Evolutionary conservation across 2,888 invertebrate genomes (phyloP).

Genomic region (Agonopterix subpropinquella): DNA sequence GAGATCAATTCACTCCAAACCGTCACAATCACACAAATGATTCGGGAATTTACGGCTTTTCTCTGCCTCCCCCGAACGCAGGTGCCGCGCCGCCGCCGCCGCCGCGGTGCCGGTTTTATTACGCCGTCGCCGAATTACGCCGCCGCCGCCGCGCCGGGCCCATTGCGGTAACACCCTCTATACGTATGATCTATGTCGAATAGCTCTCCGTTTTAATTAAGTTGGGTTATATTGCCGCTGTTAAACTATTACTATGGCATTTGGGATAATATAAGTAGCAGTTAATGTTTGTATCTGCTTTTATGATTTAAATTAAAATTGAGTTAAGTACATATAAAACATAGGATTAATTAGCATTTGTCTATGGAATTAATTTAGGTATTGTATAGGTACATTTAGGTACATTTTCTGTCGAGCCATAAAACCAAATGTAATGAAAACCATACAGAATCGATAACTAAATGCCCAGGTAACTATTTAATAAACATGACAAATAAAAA

Average conservation of each 20-base stretch:
- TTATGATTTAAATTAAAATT: too few species aligned
- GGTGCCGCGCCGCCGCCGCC: slow-evolving; percentile 9
- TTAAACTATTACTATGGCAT: background rate
- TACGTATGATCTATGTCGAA: background rate
- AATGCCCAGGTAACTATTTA: too few species aligned
- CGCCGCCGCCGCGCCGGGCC: background rate
- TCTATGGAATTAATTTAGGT: too few species aligned
- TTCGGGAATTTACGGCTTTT: slow-evolving; percentile 29
- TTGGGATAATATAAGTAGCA: background rate
- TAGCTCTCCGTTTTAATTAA: background rate
- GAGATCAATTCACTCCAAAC: slow-evolving; percentile 7
- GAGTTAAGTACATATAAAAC: too few species aligned
- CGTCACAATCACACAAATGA: slow-evolving; percentile 34
- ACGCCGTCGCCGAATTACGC: background rate
- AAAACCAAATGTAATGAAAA: too few species aligned
- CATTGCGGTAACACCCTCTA: background rate
- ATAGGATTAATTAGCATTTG: too few species aligned
- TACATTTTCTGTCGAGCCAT: too few species aligned
- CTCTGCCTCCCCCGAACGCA: background rate
- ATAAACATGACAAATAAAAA: too few species aligned
- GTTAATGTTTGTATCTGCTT: too few species aligned
- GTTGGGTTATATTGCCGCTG: background rate
- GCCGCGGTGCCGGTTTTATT: slow-evolving; percentile 15
- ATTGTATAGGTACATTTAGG: too few species aligned
- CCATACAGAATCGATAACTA: too few species aligned